These are phyloP conservation scores for Stomorhina lunata DNA, from an alignment of 2,888 invertebrate genomes.

Conservation along the genomic window DNA sequence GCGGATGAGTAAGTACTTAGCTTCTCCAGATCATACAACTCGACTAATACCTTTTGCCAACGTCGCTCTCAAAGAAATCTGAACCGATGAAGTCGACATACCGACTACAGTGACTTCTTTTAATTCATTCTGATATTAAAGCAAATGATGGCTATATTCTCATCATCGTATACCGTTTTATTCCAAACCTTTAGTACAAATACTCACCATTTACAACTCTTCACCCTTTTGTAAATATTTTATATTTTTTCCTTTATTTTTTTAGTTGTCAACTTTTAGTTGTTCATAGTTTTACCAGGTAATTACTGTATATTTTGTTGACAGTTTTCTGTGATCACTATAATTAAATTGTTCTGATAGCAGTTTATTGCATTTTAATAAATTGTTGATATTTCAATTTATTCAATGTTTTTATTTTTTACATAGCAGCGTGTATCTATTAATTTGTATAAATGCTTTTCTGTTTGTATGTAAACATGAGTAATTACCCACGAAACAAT, in stretches of 20 bases:
- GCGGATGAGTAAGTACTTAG: no score
- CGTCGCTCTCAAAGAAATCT: no score
- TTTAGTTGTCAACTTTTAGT: not conserved
- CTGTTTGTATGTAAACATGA: not conserved
- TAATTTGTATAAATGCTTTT: not conserved
- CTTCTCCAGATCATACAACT: no score
- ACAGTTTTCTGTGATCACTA: constrained; percentile 34
- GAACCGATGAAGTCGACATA: no score
- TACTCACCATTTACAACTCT: not conserved
- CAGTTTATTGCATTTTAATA: constrained; percentile 24
- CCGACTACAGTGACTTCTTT: no score
- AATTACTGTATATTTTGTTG: constrained; percentile 12
- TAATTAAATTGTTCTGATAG: constrained; percentile 42
- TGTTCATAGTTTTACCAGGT: not conserved
- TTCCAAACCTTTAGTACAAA: not conserved
- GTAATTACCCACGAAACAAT: no score
- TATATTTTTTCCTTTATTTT: no score
- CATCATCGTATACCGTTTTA: no score
- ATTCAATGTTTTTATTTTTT: constrained; percentile 5
- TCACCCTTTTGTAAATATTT: not conserved
- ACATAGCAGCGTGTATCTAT: not conserved
- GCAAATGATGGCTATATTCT: no score
- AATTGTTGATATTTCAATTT: constrained; percentile 44
- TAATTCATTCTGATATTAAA: no score
- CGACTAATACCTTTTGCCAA: no score